phyloP scores from a whole-genome alignment of 2,888 invertebrate genomes.

The Cryptocheilus praepositus region DNA sequence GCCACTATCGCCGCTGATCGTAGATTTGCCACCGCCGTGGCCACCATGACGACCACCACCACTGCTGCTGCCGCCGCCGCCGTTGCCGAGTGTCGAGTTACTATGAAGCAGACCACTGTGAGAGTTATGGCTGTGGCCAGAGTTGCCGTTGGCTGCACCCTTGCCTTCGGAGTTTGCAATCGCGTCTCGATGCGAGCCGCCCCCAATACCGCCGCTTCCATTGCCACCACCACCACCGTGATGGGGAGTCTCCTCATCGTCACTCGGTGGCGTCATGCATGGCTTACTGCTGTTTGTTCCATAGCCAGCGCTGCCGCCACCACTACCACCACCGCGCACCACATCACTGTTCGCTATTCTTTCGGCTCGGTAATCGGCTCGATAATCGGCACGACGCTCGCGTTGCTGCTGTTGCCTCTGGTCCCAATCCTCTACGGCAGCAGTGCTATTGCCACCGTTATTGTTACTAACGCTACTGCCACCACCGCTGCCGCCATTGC shows the following conservation, averaged over 20 bases:
- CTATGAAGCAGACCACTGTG: constrained; percentile 56
- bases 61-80: constrained; percentile 38
- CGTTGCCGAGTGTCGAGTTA: constrained; percentile 46
- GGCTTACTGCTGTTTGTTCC: constrained; percentile 43
- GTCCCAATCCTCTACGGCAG: constrained; percentile 48
- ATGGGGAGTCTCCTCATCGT: constrained; percentile 52
- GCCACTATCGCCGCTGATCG: neutral
- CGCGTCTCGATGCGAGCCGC: constrained; percentile 2
- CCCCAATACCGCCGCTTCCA: no score
- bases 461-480: constrained; percentile 30
- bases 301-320: constrained; percentile 31
- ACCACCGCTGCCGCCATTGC: constrained; percentile 30
- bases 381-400: constrained; percentile 55
- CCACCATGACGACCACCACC: constrained; percentile 24
- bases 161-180: constrained; percentile 25
- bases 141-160: constrained; percentile 28
- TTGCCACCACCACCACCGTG: no score
- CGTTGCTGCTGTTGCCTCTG: constrained; percentile 57
- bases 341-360: constrained; percentile 66
- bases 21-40: constrained; percentile 3
- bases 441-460: constrained; percentile 38
- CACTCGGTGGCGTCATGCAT: constrained; percentile 62
- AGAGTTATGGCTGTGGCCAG: constrained; percentile 55
- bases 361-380: constrained; percentile 55
- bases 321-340: constrained; percentile 49